Conservation (phyloP, 2,797 vertebrate species). For the Leucoraja ocellata region DNA sequence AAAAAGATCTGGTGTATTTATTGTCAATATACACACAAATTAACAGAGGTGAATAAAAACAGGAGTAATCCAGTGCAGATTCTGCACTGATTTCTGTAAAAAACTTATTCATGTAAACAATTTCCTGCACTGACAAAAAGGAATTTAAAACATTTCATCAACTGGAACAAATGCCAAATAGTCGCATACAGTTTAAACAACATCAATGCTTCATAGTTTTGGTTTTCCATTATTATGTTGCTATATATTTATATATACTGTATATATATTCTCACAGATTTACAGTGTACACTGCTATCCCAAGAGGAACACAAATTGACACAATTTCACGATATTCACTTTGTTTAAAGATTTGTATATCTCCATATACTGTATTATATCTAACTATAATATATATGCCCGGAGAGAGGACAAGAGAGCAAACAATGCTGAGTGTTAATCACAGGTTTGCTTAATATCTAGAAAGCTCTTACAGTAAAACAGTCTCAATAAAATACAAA, state of each 20-base stretch:
- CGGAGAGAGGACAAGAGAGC: constrained; percentile 5
- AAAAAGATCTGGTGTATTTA: constrained; percentile 3
- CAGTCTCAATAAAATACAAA: constrained; percentile 29
- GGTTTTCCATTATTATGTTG: constrained; percentile 12
- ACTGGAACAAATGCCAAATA: constrained; percentile 9
- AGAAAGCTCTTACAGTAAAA: constrained; percentile 12
- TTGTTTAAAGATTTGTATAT: constrained; percentile 60
- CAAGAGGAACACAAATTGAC: constrained; percentile 45
- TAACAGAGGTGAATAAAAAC: constrained; percentile 46
- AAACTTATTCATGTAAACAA: constrained; percentile 43
- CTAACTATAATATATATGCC: constrained; percentile 49
- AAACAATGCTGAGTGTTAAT: constrained; percentile 9
- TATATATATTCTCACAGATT: not conserved
- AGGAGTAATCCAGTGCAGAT: constrained; percentile 40
- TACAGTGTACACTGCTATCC: constrained; percentile 3
- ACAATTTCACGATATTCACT: constrained; percentile 61
- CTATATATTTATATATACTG: not conserved
- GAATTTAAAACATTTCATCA: constrained; percentile 24
- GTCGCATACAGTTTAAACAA: not conserved
- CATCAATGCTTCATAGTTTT: constrained; percentile 23
- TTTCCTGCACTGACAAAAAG: constrained; percentile 43
- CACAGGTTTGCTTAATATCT: constrained; percentile 22
- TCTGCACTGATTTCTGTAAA: constrained; percentile 40
- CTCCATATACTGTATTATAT: constrained; percentile 54
- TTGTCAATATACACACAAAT: constrained; percentile 25